Evolutionary conservation across 1,140 invertebrate genomes (phyloP), one percentile per base, ranked within the genome.

Genomic region (Copidosoma floridanum): DNA sequence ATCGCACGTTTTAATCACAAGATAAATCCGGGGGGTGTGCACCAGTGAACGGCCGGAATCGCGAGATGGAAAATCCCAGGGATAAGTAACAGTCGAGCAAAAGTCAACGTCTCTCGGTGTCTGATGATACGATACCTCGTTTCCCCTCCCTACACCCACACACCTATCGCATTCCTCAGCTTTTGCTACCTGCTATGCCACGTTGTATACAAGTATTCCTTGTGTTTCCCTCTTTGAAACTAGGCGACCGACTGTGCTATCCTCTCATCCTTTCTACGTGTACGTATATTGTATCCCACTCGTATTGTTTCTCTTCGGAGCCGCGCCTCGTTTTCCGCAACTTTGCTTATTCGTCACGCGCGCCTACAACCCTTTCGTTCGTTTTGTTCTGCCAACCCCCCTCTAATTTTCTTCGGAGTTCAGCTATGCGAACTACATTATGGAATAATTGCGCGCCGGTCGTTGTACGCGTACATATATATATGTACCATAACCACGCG

Each of bases 1-100:
- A n/a, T n/a, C n/a, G 63, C 57, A 67, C 46, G 71, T 75, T 77
- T 77, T 78, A 77, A 78, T 78, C 75, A 77, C 71, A 74, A 64
- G 68, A 72, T n/a, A n/a, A n/a, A n/a, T n/a, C n/a, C n/a, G n/a
- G 72, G 70, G 65, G 63, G 63, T 64, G 66, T 40, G 69, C 70
- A 68, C 71, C 71, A 74, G 75, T 72, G 69, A 76, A 66, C 71
- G 69, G 74, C 74, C 70, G 71, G 71, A 69, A 68, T 69, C 65
- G 44, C 35, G 68, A 68, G 68, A 75, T 78, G 71, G 72, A 67
- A 71, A 75, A 79, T 79, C 72, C n/a, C 71, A 75, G 71, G 75
- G 72, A 77, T 73, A 75, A 76, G 76, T n/a, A n/a, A n/a, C n/a
- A 77, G 70, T n/a, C n/a, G n/a, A n/a, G 68, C 64, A 68, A 73